These are phyloP conservation scores for Grus americana DNA, from an alignment of 2,113 vertebrate species.

Conservation along the genomic window DNA sequence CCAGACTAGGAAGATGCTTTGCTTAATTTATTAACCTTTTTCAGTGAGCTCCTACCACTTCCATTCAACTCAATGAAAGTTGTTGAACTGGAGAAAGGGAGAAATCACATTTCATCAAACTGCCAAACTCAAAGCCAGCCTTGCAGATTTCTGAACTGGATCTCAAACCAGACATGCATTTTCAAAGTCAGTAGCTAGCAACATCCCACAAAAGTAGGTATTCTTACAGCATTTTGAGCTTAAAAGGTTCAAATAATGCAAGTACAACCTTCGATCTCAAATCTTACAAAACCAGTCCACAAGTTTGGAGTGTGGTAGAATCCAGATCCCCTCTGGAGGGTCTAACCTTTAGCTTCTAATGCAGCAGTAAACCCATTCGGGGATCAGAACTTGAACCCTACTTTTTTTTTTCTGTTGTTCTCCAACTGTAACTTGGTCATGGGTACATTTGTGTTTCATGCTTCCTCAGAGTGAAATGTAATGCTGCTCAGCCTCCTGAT, in stretches of 20 bases:
- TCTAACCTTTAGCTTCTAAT: neutral
- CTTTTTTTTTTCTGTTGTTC: neutral
- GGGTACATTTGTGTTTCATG: neutral
- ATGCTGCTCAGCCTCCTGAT: neutral
- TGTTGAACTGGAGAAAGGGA: neutral
- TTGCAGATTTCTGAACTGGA: neutral
- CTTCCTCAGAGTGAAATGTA: neutral
- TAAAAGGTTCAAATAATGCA: neutral
- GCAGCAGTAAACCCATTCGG: neutral
- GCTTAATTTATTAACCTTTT: neutral
- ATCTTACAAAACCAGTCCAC: neutral
- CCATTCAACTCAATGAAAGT: neutral
- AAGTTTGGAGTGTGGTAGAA: neutral
- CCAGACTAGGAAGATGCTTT: neutral
- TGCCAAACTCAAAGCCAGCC: neutral
- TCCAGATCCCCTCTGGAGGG: neutral
- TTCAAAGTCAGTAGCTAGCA: neutral
- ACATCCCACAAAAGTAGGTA: neutral
- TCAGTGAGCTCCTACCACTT: neutral
- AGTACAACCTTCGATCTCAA: neutral
- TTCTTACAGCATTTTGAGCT: neutral
- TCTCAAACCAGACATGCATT: neutral
- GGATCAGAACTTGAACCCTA: neutral
- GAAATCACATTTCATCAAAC: neutral
- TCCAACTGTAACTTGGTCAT: neutral